Evolutionary conservation across 1,140 invertebrate genomes (phyloP).

Genomic region (Potamilus streckersoni): DNA sequence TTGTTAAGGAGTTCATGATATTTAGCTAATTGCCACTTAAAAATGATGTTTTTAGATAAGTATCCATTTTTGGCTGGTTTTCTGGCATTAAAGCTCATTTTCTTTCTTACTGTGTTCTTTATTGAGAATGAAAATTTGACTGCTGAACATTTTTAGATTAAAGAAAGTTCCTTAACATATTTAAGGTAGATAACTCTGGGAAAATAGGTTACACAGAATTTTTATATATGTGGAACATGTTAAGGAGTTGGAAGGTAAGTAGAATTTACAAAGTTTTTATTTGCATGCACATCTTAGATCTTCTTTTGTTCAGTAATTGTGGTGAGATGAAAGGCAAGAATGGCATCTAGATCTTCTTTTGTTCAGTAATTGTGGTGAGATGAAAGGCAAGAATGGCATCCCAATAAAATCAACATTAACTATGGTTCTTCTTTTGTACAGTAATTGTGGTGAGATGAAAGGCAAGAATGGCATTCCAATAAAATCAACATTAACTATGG

Average conservation of each 20-base stretch:
- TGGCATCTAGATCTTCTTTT: background rate
- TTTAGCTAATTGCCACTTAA: too few relatives aligned
- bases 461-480: background rate
- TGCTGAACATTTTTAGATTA: background rate
- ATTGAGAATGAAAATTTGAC: background rate
- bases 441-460: background rate
- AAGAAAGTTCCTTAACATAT: conserved; percentile 34
- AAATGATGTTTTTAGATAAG: too few relatives aligned
- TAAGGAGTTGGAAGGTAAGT: conserved; percentile 56
- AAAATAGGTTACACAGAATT: conserved; percentile 57
- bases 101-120: too few relatives aligned
- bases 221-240: conserved; percentile 52
- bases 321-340: background rate
- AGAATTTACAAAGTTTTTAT: conserved; percentile 23
- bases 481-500: background rate
- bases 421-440: background rate
- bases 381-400: background rate
- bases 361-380: background rate
- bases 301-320: background rate
- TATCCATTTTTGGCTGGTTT: too few relatives aligned
- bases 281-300: conserved; percentile 15
- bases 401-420: background rate
- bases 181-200: conserved; percentile 53
- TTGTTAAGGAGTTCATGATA: too few relatives aligned
- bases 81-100: too few relatives aligned